These are phyloP conservation scores for Mimumesa dahlbomi DNA, from an alignment of 2,888 invertebrate genomes.

Conservation along the genomic window DNA sequence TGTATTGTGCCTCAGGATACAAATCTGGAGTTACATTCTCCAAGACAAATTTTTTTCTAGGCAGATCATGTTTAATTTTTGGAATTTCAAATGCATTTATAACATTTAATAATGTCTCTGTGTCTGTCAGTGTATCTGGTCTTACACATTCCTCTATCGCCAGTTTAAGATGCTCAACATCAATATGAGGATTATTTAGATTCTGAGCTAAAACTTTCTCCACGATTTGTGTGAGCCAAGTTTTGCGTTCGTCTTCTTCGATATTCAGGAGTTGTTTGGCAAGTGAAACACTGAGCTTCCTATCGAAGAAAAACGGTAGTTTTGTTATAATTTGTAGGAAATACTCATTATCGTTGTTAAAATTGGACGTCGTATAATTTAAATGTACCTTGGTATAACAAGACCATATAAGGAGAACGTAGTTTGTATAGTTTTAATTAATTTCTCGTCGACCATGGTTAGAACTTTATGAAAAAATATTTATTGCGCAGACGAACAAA, in stretches of 20 bases:
- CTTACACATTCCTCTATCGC: conserved; percentile 85
- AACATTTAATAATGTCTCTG: conserved; percentile 88
- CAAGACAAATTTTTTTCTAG: conserved; percentile 89
- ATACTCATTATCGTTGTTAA: background rate
- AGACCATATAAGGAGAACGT: conserved; percentile 90
- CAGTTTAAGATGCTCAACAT: conserved; percentile 86
- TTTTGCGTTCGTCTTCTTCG: conserved; percentile 83
- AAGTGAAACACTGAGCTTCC: conserved; percentile 88
- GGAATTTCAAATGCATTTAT: conserved; percentile 93
- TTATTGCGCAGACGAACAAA: no score
- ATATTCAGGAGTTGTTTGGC: conserved; percentile 86
- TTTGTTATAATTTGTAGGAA: conserved; percentile 6
- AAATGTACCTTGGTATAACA: conserved; percentile 83
- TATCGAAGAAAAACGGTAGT: conserved; percentile 61
- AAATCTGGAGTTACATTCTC: conserved; percentile 76
- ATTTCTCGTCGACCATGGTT: conserved; percentile 77
- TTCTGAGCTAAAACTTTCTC: conserved; percentile 90
- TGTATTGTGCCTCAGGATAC: conserved; percentile 85
- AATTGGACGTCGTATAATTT: conserved; percentile 1
- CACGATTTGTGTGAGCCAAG: conserved; percentile 88
- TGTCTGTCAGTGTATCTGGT: conserved; percentile 82
- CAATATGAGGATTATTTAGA: conserved; percentile 87
- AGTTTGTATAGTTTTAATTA: conserved; percentile 84
- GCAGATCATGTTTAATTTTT: conserved; percentile 87
- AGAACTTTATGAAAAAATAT: background rate